Evolutionary conservation across 92 coral and sea anemone genomes (phyloP), one percentile per base, ranked within the genome.

Genomic region (Heliopora coerulea): DNA sequence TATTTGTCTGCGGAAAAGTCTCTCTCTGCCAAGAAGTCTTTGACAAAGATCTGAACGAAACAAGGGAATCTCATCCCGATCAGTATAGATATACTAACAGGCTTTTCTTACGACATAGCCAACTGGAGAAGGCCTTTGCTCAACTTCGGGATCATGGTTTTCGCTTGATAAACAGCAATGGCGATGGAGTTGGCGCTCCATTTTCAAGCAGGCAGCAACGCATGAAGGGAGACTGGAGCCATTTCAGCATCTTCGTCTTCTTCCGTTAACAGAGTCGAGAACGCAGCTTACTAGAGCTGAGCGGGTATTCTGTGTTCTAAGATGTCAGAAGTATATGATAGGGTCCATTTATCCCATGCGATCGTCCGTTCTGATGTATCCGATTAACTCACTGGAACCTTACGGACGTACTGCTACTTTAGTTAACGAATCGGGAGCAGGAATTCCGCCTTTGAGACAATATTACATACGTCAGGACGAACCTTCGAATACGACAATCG

Each of bases 191-290:
- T 14, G 79, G 64, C 4, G 70, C 54, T 62, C 73, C 57, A 2
- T 46, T 30, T 39, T 46, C 32, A 10, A 49, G 33, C 44, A 49
- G 33, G 18, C 23, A 69, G 7, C 49, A 56, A 10, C 85, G 87
- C 15, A 64, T 83, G 52, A 95, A 87, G 19, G 98, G 89, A 29
- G 96, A 90, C 28, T 93, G 98, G 98, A 84, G 83, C 49, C 90
- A 93, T 65, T 93, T 93, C 32, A 79, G 80, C 25, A 86, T 91
- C 25, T 83, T 80, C 29, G 84, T 85, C 19, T 93, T 93, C 63
- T 46, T 92, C 42, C 87, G 97, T n/a, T 37, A 37, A 37, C 42
- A 11, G 42, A 37, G 42, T 37, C n/a, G n/a, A n/a, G n/a, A n/a
- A n/a, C n/a, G n/a, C n/a, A n/a, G n/a, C n/a, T n/a, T n/a, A n/a